phyloP scores from a whole-genome alignment of 2,888 invertebrate species.

The Hypena proboscidalis region DNA sequence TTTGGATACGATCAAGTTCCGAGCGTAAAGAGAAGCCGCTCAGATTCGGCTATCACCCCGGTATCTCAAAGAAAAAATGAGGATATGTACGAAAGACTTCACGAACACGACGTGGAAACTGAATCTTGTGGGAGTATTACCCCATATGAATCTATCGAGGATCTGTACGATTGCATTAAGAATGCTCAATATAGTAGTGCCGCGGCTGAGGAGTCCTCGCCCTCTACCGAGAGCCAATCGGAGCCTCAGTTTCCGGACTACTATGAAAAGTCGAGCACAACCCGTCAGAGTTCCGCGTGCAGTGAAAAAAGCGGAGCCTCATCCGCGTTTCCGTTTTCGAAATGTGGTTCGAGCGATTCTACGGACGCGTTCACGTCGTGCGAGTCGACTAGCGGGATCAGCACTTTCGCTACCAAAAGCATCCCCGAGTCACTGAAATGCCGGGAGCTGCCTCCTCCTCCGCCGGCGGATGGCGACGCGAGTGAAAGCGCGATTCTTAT shows the following conservation, averaged over 20 bases:
- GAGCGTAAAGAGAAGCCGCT: constrained; percentile 75
- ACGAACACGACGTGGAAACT: constrained; percentile 64
- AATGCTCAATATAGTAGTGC: constrained; percentile 74
- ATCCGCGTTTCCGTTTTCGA: constrained; percentile 80
- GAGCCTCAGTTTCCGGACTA: constrained; percentile 77
- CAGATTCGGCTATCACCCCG: constrained; percentile 78
- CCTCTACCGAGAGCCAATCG: constrained; percentile 73
- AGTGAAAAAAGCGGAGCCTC: constrained; percentile 80
- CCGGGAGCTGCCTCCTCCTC: constrained; percentile 71
- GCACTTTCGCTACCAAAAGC: constrained; percentile 69
- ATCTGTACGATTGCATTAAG: constrained; percentile 80
- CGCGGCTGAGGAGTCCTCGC: constrained; percentile 72
- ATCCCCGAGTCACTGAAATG: constrained; percentile 69
- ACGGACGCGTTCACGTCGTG: constrained; percentile 78
- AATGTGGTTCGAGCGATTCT: constrained; percentile 80
- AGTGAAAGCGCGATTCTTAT: constrained; percentile 77
- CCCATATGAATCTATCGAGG: constrained; percentile 82
- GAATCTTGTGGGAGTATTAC: constrained; percentile 80
- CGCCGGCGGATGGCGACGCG: constrained; percentile 61
- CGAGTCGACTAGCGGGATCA: constrained; percentile 78
- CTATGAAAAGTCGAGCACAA: constrained; percentile 72
- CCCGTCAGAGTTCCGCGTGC: constrained; percentile 76
- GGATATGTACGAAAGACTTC: constrained; percentile 75
- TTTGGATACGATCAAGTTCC: constrained; percentile 78
- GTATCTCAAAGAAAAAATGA: constrained; percentile 68